Evolutionary conservation across 2,888 invertebrate species (phyloP).

Genomic region (Cosmopolites sordidus): DNA sequence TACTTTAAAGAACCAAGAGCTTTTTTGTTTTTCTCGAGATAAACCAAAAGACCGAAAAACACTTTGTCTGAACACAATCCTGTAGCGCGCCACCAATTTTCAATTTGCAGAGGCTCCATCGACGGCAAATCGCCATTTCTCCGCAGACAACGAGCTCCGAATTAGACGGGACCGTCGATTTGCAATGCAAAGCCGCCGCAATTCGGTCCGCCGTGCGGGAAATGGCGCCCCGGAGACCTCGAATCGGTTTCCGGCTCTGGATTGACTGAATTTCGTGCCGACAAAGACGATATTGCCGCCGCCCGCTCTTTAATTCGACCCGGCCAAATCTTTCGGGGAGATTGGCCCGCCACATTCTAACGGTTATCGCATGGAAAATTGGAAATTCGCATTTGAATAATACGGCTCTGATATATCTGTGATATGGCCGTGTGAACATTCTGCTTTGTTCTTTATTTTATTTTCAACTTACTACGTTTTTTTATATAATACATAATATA

Average conservation of each 20-base stretch:
- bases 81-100: neutral
- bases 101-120: neutral
- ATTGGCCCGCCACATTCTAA: slow-evolving; percentile 19
- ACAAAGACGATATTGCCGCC: too few relatives aligned
- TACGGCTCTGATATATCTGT: slow-evolving; percentile 16
- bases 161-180: slow-evolving; percentile 1
- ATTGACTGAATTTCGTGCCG: neutral
- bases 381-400: slow-evolving; percentile 26
- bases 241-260: slow-evolving; percentile 1
- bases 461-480: too few relatives aligned
- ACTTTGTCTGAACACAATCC: too few relatives aligned
- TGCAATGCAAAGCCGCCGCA: slow-evolving; percentile 4
- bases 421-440: slow-evolving; percentile 3
- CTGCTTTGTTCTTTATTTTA: too few relatives aligned
- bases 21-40: too few relatives aligned
- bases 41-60: too few relatives aligned
- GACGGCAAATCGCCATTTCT: neutral
- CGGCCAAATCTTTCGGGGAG: slow-evolving; percentile 23
- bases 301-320: slow-evolving; percentile 20
- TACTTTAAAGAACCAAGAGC: too few relatives aligned
- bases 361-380: slow-evolving; percentile 18
- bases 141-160: neutral
- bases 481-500: too few relatives aligned
- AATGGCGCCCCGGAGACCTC: neutral
- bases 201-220: neutral